A percentile compares a stretch with the other conserved stretches of the same genome.
phyloP scores from a whole-genome alignment of 2,888 invertebrate species.

The Agrochola lota region DNA sequence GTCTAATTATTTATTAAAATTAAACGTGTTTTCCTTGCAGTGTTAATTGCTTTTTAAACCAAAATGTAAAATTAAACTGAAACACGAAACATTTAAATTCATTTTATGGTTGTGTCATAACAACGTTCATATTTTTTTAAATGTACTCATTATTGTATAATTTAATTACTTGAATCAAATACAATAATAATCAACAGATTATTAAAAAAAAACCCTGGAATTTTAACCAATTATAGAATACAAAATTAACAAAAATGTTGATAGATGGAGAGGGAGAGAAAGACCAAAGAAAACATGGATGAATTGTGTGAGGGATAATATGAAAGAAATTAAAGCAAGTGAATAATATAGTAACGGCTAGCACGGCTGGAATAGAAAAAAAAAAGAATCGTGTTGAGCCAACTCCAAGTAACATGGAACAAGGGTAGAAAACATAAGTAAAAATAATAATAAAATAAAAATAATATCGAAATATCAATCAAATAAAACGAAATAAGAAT shows the following conservation, averaged over 20 bases:
- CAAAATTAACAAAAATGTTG: neutral
- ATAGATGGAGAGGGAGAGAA: neutral
- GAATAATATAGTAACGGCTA: neutral
- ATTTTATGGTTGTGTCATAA: neutral
- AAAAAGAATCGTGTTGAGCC: too few species aligned
- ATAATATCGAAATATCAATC: neutral
- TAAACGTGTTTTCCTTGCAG: slow-evolving; percentile 23
- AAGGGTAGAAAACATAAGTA: neutral
- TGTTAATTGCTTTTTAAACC: slow-evolving; percentile 22
- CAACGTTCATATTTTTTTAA: neutral
- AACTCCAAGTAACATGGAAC: neutral
- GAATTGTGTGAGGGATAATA: neutral
- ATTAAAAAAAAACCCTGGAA: too few species aligned
- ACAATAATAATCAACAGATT: too few species aligned
- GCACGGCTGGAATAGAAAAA: neutral
- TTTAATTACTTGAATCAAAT: neutral
- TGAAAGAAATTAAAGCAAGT: neutral
- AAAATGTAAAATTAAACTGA: slow-evolving; percentile 14
- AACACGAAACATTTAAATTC: neutral
- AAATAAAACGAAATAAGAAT: neutral
- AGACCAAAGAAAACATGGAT: neutral
- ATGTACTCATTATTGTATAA: neutral
- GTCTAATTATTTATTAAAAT: slow-evolving; percentile 54
- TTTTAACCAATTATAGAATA: too few species aligned
- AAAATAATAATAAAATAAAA: neutral